A percentile compares a stretch with the other conserved stretches of the same genome.
These are phyloP conservation scores for Aspidiotus destructor DNA, from an alignment of 2,888 invertebrate genomes.

Conservation along the genomic window DNA sequence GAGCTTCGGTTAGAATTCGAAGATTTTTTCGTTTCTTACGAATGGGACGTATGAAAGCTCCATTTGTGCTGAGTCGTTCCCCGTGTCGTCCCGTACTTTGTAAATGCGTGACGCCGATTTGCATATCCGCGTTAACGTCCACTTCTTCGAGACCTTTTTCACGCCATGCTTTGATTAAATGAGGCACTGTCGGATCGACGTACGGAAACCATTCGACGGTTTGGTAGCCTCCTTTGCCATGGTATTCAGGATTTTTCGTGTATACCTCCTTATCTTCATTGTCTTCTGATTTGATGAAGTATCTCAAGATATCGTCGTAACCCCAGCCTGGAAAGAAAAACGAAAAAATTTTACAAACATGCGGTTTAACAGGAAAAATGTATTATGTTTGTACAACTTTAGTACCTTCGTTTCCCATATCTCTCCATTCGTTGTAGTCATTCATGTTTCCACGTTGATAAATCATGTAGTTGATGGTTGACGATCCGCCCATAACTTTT, in stretches of 20 bases:
- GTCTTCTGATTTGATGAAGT: constrained; percentile 58
- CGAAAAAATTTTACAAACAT: not conserved
- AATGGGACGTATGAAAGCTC: constrained; percentile 58
- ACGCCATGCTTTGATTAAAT: constrained; percentile 46
- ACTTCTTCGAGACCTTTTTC: constrained; percentile 49
- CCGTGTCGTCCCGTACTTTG: constrained; percentile 54
- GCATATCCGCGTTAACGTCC: constrained; percentile 40
- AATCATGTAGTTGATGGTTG: constrained; percentile 46
- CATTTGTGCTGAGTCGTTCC: constrained; percentile 52
- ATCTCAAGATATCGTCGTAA: constrained; percentile 55
- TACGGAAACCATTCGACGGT: constrained; percentile 56
- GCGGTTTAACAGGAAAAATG: not conserved
- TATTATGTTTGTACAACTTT: constrained; percentile 24
- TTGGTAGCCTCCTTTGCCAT: constrained; percentile 52
- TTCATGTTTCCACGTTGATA: constrained; percentile 41
- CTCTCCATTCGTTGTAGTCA: constrained; percentile 45
- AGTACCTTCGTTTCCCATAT: constrained; percentile 37
- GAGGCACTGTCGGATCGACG: constrained; percentile 50
- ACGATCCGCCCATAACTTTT: constrained; percentile 46
- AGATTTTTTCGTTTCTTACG: constrained; percentile 46
- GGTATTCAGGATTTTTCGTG: constrained; percentile 48
- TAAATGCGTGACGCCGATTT: constrained; percentile 53
- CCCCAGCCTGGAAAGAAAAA: constrained; percentile 49
- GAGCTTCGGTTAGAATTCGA: constrained; percentile 47
- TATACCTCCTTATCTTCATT: constrained; percentile 49